A percentile compares a stretch with the other conserved stretches of the same genome.
These are phyloP conservation scores for Sebastiscus tertius DNA, from an alignment of 2,797 vertebrate species.

Conservation along the genomic window DNA sequence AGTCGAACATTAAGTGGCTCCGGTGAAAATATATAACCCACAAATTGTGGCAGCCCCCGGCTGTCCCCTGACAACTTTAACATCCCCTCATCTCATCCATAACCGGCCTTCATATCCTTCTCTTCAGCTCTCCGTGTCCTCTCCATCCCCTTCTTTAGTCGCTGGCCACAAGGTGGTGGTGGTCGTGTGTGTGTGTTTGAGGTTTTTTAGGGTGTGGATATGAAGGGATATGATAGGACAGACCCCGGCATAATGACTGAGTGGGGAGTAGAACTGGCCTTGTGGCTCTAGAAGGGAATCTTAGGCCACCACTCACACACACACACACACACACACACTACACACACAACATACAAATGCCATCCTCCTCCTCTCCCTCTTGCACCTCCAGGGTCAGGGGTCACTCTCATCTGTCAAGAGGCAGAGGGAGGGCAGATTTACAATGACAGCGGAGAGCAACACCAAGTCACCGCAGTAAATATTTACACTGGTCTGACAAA, in stretches of 20 bases:
- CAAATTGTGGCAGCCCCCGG: constrained; percentile 80
- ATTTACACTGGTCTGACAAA: constrained; percentile 80
- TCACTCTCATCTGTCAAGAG: constrained; percentile 75
- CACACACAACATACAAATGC: constrained; percentile 48
- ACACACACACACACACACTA: constrained; percentile 33
- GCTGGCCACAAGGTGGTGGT: constrained; percentile 54
- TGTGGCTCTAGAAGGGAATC: constrained; percentile 40
- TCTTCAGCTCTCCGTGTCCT: constrained; percentile 29
- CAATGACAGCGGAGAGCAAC: constrained; percentile 73
- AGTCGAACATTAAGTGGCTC: constrained; percentile 91
- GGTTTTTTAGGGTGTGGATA: constrained; percentile 30
- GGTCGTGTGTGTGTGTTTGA: constrained; percentile 25
- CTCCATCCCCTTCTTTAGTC: constrained; percentile 32
- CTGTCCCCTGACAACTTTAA: constrained; percentile 77
- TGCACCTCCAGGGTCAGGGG: constrained; percentile 76
- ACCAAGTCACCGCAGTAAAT: constrained; percentile 77
- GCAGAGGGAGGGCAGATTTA: constrained; percentile 76
- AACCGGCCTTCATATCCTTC: constrained; percentile 58
- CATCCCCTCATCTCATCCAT: constrained; percentile 74
- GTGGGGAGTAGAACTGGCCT: constrained; percentile 43
- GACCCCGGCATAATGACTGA: constrained; percentile 62
- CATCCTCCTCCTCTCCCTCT: constrained; percentile 60
- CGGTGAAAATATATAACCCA: constrained; percentile 83
- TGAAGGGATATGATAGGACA: constrained; percentile 56
- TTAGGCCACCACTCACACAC: constrained; percentile 29